Evolutionary conservation across 2,797 vertebrate species (phyloP), one percentile per base, ranked within the genome.

Genomic region (Lagodon rhomboides): DNA sequence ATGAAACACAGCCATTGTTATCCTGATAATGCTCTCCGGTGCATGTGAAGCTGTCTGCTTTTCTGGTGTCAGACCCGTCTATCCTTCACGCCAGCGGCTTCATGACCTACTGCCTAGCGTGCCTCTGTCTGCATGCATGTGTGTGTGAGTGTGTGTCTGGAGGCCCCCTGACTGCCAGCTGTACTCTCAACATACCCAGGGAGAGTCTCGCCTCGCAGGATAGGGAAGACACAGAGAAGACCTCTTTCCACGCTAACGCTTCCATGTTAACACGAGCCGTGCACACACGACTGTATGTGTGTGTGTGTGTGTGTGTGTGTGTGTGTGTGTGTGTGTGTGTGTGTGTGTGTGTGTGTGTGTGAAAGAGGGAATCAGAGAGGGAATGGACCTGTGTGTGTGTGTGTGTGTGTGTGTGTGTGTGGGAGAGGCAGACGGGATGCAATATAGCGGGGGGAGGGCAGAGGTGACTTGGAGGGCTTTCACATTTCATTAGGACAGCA

Each of bases 41-140:
- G 87, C 84, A 85, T 87, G 80, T 84, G 18, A 77, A 68, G 56
- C 75, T 89, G 85, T 85, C 87, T 89, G 64, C 79, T 80, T 67
- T 86, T 85, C 89, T 92, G 87, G 84, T 92, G 91, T 92, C 85
- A 92, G 89, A 92, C 64, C 68, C 76, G 79, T 89, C 91, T 91
- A 78, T 92, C 86, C 86, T 88, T 85, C 88, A 90, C 15, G 84
- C 90, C 87, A 85, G 80, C 68, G 78, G 90, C 91, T 91, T 77
- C 83, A 82, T 91, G 92, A 92, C 90, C 91, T 85, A 90, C 87
- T 89, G 90, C 83, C 81, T 89, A 63, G 86, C 84, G 75, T 91
- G 91, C 82, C 80, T 85, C 77, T 90, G 89, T 90, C 81, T 91
- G 84, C 79, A 68, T 88, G 81, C 62, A 59, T 74, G 43, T 54